Percentiles rank a stretch among this genome's conserved stretches.
Conservation (phyloP, 2,113 vertebrate genomes). For the Pavo muticus region DNA sequence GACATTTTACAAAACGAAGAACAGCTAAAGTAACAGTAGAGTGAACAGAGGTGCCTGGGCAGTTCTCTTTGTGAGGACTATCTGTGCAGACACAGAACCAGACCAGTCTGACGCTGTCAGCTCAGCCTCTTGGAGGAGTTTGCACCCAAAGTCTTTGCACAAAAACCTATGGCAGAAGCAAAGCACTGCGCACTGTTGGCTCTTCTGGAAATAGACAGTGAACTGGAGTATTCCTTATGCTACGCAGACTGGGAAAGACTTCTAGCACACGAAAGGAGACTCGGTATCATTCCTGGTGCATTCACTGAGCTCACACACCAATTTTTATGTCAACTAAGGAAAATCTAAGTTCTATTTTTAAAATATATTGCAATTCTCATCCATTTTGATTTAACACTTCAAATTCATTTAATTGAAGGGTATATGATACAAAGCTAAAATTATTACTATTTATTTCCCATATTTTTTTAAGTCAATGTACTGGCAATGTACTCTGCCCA, state of each 20-base stretch:
- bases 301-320: neutral
- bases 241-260: neutral
- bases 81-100: neutral
- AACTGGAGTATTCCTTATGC: neutral
- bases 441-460: neutral
- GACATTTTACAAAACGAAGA: neutral
- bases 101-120: neutral
- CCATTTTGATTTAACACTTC: neutral
- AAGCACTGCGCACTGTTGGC: neutral
- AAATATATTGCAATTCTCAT: neutral
- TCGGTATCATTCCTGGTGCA: fast-evolving
- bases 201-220: neutral
- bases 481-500: neutral
- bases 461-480: neutral
- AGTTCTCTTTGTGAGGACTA: neutral
- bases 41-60: neutral
- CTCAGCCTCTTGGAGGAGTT: neutral
- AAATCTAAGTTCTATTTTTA: neutral
- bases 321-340: neutral
- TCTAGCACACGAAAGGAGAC: neutral
- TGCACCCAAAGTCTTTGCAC: neutral
- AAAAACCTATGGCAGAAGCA: neutral
- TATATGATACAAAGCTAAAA: neutral
- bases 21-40: neutral
- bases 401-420: neutral